Evolutionary conservation across 2,888 invertebrate species (phyloP), one percentile per base, ranked within the genome.

Genomic region (Desoria tigrina): DNA sequence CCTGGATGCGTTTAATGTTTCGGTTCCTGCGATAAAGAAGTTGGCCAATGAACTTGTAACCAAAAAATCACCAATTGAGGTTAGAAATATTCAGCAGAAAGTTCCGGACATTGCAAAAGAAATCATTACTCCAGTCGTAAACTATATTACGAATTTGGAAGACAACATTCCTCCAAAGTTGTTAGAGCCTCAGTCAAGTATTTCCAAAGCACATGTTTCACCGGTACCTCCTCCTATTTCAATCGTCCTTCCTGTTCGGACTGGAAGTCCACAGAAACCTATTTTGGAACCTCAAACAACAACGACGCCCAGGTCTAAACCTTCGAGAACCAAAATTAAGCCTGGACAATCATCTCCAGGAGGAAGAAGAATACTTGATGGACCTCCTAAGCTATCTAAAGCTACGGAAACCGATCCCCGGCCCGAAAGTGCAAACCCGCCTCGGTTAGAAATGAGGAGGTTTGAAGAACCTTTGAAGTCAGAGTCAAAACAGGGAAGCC

Each of bases 211-310:
- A 7, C 32, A 4, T 32, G 4, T 11, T 32, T 7, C 11, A 7
- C 32, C 32, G 6, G 32, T 32, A 32, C 68, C 56, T 7, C 51
- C 70, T 21, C 59, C 65, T 14, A 72, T 71, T 51, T 68, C 71
- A 4, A 63, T 72, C 21, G 63, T 68, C 9, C 24, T 66, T 9
- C 64, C 71, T 21, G 23, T 59, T 2, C 53, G 54, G n/a, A 26
- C 37, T 21, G 2, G n/a, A 42, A 45, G 42, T 18, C 58, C 58
- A 1, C 24, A 58, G n/a, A 42, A 58, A 24, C 58, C 45, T 23
- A 45, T 58, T n/a, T 24, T 45, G 18, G 58, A 58, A n/a, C 58
- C 42, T 4, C 58, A 58, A 27, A 27, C 24, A 37, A 24, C 32
- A 60, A n/a, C 26, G 11, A 55, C 27, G 6, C 16, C 26, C 9